phyloP scores from a whole-genome alignment of 2,113 vertebrate species.

The Phocoena phocoena region DNA sequence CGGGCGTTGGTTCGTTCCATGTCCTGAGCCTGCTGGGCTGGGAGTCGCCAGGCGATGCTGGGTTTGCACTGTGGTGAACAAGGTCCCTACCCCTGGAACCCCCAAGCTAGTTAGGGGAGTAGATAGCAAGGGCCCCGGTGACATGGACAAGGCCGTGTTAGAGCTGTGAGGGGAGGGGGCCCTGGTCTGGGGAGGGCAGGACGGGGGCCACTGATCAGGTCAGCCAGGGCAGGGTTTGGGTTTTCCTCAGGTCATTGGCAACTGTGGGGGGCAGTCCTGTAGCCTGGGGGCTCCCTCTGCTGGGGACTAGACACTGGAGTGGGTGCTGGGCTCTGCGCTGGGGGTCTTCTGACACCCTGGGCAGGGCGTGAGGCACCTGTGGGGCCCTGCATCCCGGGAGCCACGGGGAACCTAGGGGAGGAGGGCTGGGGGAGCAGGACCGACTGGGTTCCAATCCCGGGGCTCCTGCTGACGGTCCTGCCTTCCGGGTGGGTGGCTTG shows the following conservation, averaged over 20 bases:
- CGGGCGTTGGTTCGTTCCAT: not conserved
- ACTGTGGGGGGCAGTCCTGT: too few relatives aligned
- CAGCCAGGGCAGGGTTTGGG: not conserved
- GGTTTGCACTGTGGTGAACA: accelerated
- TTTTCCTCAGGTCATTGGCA: not conserved
- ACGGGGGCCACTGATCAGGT: not conserved
- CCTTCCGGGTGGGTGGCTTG: not conserved
- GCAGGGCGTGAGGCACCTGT: not conserved
- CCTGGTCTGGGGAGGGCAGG: not conserved
- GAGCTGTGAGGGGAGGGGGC: not conserved
- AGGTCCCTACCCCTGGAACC: not conserved
- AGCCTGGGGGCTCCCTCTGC: not conserved
- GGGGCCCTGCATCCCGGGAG: not conserved
- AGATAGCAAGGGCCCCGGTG: too few relatives aligned
- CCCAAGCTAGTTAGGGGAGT: not conserved
- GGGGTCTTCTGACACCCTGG: not conserved
- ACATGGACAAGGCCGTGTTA: too few relatives aligned
- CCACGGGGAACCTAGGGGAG: not conserved
- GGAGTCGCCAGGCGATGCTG: too few relatives aligned
- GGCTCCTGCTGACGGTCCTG: not conserved
- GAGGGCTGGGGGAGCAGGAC: not conserved
- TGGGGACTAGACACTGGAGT: not conserved
- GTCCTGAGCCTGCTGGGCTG: not conserved
- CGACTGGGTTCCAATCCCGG: too few relatives aligned
- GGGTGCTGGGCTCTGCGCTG: not conserved